These are phyloP conservation scores for Natrix natrix DNA, from an alignment of 2,797 vertebrate genomes.

Conservation along the genomic window DNA sequence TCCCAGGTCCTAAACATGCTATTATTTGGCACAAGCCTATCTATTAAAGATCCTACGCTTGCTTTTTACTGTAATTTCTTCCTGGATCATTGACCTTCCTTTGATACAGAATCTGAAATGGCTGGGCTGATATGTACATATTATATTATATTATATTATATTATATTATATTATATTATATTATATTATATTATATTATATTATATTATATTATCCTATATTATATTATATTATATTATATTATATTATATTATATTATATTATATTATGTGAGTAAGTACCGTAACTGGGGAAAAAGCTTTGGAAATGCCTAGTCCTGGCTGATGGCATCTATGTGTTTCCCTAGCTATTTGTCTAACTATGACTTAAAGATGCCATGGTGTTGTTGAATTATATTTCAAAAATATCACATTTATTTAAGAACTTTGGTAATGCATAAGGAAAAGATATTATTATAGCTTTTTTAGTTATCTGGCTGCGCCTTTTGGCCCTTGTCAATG, in stretches of 20 bases:
- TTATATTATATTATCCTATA: too few species aligned
- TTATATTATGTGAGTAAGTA: neutral
- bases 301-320: neutral
- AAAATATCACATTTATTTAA: neutral
- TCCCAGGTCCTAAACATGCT: neutral
- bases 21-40: neutral
- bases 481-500: neutral
- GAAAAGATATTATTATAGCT: neutral
- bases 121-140: neutral
- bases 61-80: neutral
- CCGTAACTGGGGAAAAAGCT: neutral
- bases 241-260: too few species aligned
- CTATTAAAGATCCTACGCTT: neutral
- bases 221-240: too few species aligned
- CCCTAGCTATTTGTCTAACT: neutral
- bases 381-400: neutral
- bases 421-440: neutral
- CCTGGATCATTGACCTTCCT: neutral
- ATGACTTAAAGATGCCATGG: neutral
- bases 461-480: neutral
- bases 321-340: neutral
- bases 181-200: too few species aligned
- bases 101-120: neutral
- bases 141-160: too few species aligned
- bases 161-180: too few species aligned